Evolutionary conservation across 2,888 invertebrate genomes (phyloP).

Genomic region (Pseudeuparius sepicola): DNA sequence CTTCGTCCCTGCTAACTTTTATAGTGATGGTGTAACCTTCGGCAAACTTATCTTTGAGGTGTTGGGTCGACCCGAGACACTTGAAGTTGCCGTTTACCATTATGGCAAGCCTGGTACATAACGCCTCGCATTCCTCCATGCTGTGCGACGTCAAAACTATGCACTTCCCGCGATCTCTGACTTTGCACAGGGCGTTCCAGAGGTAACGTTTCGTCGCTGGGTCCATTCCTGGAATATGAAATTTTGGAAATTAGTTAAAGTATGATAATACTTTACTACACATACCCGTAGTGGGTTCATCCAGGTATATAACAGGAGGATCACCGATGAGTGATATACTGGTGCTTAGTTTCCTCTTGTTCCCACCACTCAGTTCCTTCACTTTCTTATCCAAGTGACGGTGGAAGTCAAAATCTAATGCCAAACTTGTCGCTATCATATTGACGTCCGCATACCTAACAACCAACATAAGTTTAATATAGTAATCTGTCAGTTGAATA

Average conservation of each 20-base stretch:
- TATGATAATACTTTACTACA: slow-evolving; percentile 2
- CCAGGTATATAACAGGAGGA: slow-evolving; percentile 44
- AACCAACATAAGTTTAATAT: too few relatives aligned
- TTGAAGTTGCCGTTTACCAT: slow-evolving; percentile 80
- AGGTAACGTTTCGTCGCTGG: slow-evolving; percentile 70
- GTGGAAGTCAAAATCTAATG: slow-evolving; percentile 38
- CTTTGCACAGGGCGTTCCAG: slow-evolving; percentile 64
- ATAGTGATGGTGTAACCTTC: slow-evolving; percentile 43
- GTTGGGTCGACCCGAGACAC: slow-evolving; percentile 72
- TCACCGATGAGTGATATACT: slow-evolving; percentile 46
- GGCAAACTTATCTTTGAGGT: slow-evolving; percentile 70
- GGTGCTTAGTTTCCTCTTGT: slow-evolving; percentile 47
- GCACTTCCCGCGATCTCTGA: slow-evolving; percentile 60
- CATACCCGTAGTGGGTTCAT: slow-evolving; percentile 46
- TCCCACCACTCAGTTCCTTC: slow-evolving; percentile 43
- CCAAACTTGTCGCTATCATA: slow-evolving; percentile 33
- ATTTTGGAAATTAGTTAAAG: not conserved
- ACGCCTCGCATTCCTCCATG: slow-evolving; percentile 81
- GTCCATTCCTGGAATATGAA: slow-evolving; percentile 55
- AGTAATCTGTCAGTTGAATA: too few relatives aligned
- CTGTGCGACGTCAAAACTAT: slow-evolving; percentile 77
- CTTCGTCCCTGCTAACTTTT: slow-evolving; percentile 32
- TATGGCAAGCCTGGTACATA: slow-evolving; percentile 70
- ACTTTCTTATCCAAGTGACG: slow-evolving; percentile 41
- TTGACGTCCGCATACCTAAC: slow-evolving; percentile 28